These are phyloP conservation scores for Crotalus horridus DNA, from an alignment of 2,113 vertebrate genomes.

Conservation along the genomic window DNA sequence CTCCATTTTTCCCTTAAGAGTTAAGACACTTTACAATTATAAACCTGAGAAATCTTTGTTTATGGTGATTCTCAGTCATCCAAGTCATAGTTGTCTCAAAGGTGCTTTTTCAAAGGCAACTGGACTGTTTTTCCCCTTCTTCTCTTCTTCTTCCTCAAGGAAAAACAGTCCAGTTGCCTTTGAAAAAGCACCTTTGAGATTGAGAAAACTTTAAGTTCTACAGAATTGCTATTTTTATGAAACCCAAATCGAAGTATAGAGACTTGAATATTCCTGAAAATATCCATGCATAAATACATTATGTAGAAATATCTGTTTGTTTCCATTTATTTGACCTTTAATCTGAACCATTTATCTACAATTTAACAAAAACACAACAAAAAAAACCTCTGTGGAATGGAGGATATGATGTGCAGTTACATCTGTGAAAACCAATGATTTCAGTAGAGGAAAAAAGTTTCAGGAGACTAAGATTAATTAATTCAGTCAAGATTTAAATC, in stretches of 20 bases:
- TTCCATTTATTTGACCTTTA: not conserved
- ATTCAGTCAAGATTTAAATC: not conserved
- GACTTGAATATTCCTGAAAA: not conserved
- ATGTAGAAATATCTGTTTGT: accelerated
- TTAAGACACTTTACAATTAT: not conserved
- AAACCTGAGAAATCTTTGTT: accelerated
- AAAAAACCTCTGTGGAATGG: not conserved
- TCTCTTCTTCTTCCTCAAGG: not conserved
- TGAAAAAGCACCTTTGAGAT: accelerated
- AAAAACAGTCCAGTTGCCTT: not conserved
- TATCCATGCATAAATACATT: slow-evolving; percentile 10
- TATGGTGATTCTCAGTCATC: not conserved
- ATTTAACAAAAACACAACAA: not conserved
- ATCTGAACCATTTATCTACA: accelerated
- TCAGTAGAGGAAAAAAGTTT: not conserved
- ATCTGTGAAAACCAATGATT: not conserved
- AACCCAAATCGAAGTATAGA: not conserved
- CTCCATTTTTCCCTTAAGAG: not conserved
- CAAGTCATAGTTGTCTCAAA: not conserved
- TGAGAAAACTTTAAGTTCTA: accelerated
- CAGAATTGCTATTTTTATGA: not conserved
- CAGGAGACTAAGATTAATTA: not conserved
- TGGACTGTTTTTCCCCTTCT: not conserved
- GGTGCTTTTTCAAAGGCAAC: not conserved
- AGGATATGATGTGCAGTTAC: slow-evolving; percentile 6